Conservation (phyloP, 2,888 invertebrate species). For the Mythimna impura region DNA sequence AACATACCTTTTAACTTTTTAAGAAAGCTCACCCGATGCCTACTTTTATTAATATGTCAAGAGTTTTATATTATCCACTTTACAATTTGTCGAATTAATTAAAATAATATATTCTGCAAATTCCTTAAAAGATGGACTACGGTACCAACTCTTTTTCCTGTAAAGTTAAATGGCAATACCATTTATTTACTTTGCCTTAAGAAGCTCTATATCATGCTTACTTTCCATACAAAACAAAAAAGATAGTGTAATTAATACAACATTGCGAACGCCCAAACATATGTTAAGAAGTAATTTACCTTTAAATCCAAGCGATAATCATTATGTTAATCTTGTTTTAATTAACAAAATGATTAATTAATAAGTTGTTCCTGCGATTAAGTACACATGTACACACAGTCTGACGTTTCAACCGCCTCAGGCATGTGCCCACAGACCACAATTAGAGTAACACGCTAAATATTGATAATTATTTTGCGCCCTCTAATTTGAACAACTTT, state of each 20-base stretch:
- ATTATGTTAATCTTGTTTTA: constrained; percentile 62
- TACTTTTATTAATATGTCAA: background rate
- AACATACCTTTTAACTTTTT: background rate
- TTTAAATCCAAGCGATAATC: constrained; percentile 55
- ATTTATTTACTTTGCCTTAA: constrained; percentile 19
- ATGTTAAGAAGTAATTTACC: constrained; percentile 51
- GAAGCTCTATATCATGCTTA: constrained; percentile 29
- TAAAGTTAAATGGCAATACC: constrained; percentile 12
- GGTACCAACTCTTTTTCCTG: background rate
- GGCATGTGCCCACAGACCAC: constrained; percentile 64
- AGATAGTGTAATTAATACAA: constrained; percentile 53
- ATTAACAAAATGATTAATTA: constrained; percentile 66
- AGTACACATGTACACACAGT: constrained; percentile 53
- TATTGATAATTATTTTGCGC: constrained; percentile 77
- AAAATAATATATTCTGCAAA: constrained; percentile 1
- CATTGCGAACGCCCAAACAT: constrained; percentile 53
- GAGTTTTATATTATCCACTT: background rate
- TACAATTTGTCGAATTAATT: background rate
- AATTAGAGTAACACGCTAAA: constrained; percentile 80
- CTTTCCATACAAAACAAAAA: constrained; percentile 44
- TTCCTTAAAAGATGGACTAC: background rate
- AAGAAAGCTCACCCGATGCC: too few relatives aligned
- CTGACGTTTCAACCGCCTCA: constrained; percentile 62
- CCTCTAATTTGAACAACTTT: constrained; percentile 74
- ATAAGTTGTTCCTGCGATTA: constrained; percentile 62